These are phyloP conservation scores for Otolemur crassicaudatus DNA, from an alignment of 2,797 vertebrate genomes.

Conservation along the genomic window DNA sequence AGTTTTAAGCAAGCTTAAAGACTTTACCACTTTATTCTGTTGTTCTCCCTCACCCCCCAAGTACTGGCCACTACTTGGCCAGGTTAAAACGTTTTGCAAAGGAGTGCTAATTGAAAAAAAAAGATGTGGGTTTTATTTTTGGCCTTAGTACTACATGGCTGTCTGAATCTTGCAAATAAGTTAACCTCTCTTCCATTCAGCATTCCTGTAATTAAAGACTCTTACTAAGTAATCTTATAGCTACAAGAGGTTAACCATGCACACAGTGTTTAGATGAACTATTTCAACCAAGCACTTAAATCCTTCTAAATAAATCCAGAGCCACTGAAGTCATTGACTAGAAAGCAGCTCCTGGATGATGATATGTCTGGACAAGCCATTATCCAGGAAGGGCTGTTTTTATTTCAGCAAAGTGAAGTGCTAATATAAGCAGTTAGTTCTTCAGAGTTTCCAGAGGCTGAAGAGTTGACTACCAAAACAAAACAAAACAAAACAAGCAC, in stretches of 20 bases:
- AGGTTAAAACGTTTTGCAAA: conserved; percentile 41
- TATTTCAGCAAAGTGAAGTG: conserved; percentile 59
- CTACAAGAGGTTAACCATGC: conserved; percentile 59
- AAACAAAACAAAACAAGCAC: neutral
- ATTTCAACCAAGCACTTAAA: conserved; percentile 57
- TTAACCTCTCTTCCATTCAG: conserved; percentile 62
- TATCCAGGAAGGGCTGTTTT: conserved; percentile 65
- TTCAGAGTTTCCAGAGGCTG: conserved; percentile 30
- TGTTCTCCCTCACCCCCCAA: neutral
- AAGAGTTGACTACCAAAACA: neutral
- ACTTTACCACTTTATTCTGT: conserved; percentile 20
- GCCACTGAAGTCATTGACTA: conserved; percentile 43
- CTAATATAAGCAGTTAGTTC: conserved; percentile 65
- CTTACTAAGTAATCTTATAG: conserved; percentile 61
- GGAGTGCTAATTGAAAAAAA: neutral
- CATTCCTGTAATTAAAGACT: conserved; percentile 66
- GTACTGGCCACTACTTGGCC: neutral
- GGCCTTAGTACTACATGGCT: neutral
- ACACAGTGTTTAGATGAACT: conserved; percentile 30
- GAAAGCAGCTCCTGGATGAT: conserved; percentile 63
- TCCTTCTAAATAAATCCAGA: conserved; percentile 64
- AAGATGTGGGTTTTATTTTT: neutral
- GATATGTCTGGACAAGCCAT: conserved; percentile 63
- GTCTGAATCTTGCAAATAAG: conserved; percentile 23
- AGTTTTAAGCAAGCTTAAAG: neutral